A percentile compares a stretch with the other conserved stretches of the same genome.
These are phyloP conservation scores for Polypterus senegalus DNA, from an alignment of 2,113 vertebrate genomes.

Conservation along the genomic window DNA sequence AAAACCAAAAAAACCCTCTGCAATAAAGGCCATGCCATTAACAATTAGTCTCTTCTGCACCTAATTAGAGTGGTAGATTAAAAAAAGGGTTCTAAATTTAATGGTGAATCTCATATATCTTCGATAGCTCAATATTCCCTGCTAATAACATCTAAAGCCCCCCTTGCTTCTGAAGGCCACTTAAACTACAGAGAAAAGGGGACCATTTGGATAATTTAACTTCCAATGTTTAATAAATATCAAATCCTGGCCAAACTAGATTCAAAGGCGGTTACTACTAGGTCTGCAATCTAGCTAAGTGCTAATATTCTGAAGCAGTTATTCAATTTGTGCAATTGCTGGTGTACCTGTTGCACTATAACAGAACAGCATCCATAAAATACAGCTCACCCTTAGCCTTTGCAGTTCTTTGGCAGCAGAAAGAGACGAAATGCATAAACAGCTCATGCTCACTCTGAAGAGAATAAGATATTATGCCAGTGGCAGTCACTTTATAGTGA, in stretches of 20 bases:
- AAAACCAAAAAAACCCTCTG: constrained; percentile 64
- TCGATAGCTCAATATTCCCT: constrained; percentile 52
- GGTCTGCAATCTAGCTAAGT: constrained; percentile 12
- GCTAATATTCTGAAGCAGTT: constrained; percentile 16
- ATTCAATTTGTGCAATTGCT: constrained; percentile 14
- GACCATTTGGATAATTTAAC: constrained; percentile 16
- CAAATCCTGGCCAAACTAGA: constrained; percentile 26
- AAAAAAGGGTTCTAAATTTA: constrained; percentile 72
- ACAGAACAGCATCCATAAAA: background rate
- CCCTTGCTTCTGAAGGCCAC: constrained; percentile 40
- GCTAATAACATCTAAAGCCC: constrained; percentile 55
- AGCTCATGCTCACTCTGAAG: no score
- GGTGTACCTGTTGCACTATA: constrained; percentile 8
- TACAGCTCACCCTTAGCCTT: background rate
- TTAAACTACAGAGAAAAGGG: constrained; percentile 15
- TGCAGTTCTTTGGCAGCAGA: no score
- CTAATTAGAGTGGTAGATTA: constrained; percentile 71
- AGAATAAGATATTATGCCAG: no score
- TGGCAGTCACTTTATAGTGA: no score
- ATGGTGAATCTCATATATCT: constrained; percentile 57
- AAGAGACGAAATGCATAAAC: no score
- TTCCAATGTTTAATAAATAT: constrained; percentile 25
- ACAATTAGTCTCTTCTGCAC: constrained; percentile 76
- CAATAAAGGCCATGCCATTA: constrained; percentile 72
- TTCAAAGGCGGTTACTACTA: constrained; percentile 17